Conservation (phyloP, 2,888 invertebrate genomes). For the Pyrrhia umbra region DNA sequence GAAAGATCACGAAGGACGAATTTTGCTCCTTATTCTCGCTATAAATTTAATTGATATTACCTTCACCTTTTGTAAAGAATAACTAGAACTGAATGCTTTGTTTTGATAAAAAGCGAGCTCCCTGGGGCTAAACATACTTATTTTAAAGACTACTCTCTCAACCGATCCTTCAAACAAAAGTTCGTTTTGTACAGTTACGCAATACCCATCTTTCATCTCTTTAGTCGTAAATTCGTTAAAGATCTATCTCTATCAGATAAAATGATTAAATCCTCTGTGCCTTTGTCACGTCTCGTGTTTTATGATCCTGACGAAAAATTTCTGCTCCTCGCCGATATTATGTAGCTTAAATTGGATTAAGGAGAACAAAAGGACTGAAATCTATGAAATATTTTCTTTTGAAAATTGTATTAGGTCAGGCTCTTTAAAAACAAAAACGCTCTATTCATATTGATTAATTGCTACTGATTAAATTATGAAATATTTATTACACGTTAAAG, state of each 20-base stretch:
- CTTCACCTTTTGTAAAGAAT: too few species aligned
- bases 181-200: slow-evolving; percentile 26
- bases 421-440: neutral
- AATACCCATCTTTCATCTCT: slow-evolving; percentile 42
- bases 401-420: neutral
- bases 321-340: slow-evolving; percentile 40
- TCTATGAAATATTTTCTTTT: slow-evolving; percentile 22
- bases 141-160: slow-evolving; percentile 7
- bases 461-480: neutral
- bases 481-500: too few species aligned
- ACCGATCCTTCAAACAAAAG: slow-evolving; percentile 33
- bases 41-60: too few species aligned
- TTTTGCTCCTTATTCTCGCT: too few species aligned
- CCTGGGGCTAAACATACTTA: neutral
- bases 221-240: slow-evolving; percentile 53
- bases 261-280: slow-evolving; percentile 56
- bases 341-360: slow-evolving; percentile 50
- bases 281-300: slow-evolving; percentile 56
- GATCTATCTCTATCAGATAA: slow-evolving; percentile 53
- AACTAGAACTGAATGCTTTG: too few species aligned
- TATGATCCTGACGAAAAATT: slow-evolving; percentile 51
- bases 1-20: too few species aligned
- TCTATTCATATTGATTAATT: neutral
- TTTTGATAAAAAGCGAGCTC: too few species aligned
- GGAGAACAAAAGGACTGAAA: slow-evolving; percentile 44